A percentile compares a stretch with the other conserved stretches of the same genome.
phyloP scores from a whole-genome alignment of 2,113 vertebrate genomes.

The Cynopterus brachyotis region DNA sequence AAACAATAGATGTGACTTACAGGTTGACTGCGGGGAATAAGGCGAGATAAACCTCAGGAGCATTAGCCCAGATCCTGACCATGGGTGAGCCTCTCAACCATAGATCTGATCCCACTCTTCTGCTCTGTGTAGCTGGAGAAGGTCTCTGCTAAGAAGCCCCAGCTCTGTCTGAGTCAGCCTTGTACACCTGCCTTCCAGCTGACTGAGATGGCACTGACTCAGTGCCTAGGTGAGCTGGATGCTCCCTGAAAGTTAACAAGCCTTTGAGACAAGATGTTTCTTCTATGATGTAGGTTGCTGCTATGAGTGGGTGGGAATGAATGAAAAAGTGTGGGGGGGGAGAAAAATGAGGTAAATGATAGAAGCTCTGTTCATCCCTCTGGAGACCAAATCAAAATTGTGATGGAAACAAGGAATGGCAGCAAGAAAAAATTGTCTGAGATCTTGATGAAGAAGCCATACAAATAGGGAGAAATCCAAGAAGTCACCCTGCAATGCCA shows the following conservation, averaged over 20 bases:
- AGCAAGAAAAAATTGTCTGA: no score
- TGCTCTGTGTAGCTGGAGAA: neutral
- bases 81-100: fast-evolving
- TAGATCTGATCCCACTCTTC: neutral
- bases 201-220: slow-evolving; percentile 37
- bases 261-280: slow-evolving; percentile 41
- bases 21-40: neutral
- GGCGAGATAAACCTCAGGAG: neutral
- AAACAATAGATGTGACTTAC: neutral
- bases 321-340: neutral
- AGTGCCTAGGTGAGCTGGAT: slow-evolving; percentile 8
- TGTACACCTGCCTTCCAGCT: neutral
- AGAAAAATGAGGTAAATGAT: no score
- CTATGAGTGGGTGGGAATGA: slow-evolving; percentile 33
- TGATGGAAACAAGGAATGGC: no score
- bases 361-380: no score
- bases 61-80: neutral
- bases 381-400: no score
- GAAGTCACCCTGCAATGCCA: no score
- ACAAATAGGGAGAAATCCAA: no score
- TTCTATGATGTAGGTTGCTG: slow-evolving; percentile 12
- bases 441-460: no score
- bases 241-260: slow-evolving; percentile 58
- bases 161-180: neutral
- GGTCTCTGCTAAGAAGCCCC: neutral